Evolutionary conservation across 2,888 invertebrate species (phyloP).

Genomic region (Flexamia atlantica): DNA sequence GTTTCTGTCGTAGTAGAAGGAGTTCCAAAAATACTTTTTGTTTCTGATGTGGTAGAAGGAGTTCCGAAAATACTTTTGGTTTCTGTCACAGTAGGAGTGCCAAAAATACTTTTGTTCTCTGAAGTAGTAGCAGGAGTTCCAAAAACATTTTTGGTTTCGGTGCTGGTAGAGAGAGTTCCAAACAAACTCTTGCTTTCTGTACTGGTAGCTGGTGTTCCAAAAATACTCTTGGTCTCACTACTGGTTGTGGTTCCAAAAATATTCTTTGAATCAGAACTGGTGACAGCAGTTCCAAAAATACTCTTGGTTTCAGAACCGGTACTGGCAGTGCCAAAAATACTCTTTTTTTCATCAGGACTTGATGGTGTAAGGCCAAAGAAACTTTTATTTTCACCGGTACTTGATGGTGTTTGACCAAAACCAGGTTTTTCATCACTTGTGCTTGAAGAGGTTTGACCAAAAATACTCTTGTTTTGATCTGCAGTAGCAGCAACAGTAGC

Average conservation of each 20-base stretch:
- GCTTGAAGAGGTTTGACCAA: constrained; percentile 1
- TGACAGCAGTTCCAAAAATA: constrained; percentile 63
- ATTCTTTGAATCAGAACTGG: constrained; percentile 9
- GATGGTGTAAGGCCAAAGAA: background rate
- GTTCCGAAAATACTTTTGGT: constrained; percentile 56
- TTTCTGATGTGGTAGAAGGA: constrained; percentile 42
- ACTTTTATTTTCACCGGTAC: background rate
- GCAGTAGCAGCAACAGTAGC: background rate
- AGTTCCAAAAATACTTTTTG: constrained; percentile 36
- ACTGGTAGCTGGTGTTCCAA: background rate
- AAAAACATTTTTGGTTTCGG: constrained; percentile 21
- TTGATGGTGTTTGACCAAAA: constrained; percentile 1
- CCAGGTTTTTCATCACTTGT: background rate
- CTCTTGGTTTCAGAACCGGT: constrained; percentile 47
- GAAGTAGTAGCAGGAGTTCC: constrained; percentile 48
- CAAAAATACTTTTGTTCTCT: constrained; percentile 37
- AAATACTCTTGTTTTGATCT: constrained; percentile 28
- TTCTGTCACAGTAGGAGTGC: background rate
- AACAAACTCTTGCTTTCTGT: constrained; percentile 5
- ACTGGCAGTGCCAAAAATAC: constrained; percentile 2
- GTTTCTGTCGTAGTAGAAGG: constrained; percentile 38
- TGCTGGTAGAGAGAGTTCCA: background rate
- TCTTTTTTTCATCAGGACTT: background rate
- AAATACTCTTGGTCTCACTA: constrained; percentile 27
- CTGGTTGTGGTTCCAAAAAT: constrained; percentile 42